Evolutionary conservation across 2,797 vertebrate genomes (phyloP), one percentile per base, ranked within the genome.

Genomic region (Phalloptychus januarius): DNA sequence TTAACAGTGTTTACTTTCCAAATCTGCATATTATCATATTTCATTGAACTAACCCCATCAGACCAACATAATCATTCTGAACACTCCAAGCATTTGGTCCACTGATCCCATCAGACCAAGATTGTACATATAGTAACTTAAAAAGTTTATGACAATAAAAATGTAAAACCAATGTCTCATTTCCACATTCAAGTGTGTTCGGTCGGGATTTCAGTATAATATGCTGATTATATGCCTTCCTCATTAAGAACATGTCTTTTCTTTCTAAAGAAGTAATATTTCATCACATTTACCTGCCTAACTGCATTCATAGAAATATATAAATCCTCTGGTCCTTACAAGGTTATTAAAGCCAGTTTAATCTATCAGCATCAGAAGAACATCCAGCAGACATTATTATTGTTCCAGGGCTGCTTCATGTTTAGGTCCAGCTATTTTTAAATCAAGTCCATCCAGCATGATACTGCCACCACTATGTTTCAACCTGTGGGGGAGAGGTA

Each of bases 1-100:
- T 72, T 77, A 45, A 79, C 72, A 52, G 31, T 63, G 63, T 28
- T 42, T 69, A n/a, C 40, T 44, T 18, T 70, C 23, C 5, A 45
- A 18, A 40, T 33, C 4, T 72, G 20, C n/a, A 44, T 28, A 67
- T 23, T 67, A 67, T 40, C 33, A 2, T 12, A 40, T 72, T 72
- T 7, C 13, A 73, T 38, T 40, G 23, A 54, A n/a, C 48, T 40
- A 54, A 40, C 50, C 72, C 72, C 36, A 73, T n/a, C 50, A 73
- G 36, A 54, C n/a, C 50, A 52, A 28, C 33, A 28, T 2, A 70
- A n/a, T 45, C 6, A 70, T n/a, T 42, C 65, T 25, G 25, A 33
- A 65, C 61, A 36, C 18, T 40, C 36, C 23, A 67, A 52, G 38
- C 38, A 23, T 40, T 69, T 3, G 5, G 13, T 45, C 40, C 5